Conservation (phyloP, 1,140 invertebrate species). For the Vanessa tameamea region DNA sequence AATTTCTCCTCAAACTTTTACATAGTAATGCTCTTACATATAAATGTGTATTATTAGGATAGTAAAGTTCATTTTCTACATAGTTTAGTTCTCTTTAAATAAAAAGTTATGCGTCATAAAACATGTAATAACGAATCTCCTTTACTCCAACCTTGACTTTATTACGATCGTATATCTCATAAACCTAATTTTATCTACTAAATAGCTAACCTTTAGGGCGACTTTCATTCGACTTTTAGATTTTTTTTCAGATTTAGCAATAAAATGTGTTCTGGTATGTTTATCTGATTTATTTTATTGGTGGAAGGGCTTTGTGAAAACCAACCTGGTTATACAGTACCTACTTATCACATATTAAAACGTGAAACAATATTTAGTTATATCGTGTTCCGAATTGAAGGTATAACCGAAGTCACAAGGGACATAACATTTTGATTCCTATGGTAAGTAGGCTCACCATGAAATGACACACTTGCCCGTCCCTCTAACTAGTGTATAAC, state of each 20-base stretch:
- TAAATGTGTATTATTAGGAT: background rate
- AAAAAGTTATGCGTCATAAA: conserved; percentile 18
- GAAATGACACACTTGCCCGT: too few species aligned
- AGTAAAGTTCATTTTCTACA: background rate
- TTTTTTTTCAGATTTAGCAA: background rate
- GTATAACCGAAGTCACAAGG: too few species aligned
- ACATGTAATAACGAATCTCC: conserved; percentile 10
- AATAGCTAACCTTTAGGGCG: conserved; percentile 12
- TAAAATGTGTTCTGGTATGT: background rate
- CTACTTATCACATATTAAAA: too few species aligned
- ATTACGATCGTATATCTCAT: conserved; percentile 2
- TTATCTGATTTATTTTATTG: too few species aligned
- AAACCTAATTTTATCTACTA: conserved; percentile 17
- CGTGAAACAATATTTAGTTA: too few species aligned
- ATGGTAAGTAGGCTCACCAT: too few species aligned
- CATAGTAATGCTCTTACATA: background rate
- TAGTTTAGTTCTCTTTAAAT: conserved; percentile 11
- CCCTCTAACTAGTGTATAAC: too few species aligned
- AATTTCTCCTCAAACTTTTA: background rate
- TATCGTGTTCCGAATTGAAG: too few species aligned
- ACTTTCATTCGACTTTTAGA: background rate
- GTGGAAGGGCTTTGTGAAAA: too few species aligned
- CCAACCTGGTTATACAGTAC: too few species aligned
- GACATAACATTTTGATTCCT: too few species aligned
- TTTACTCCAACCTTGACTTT: conserved; percentile 20